Percentiles rank a stretch among this genome's conserved stretches.
Conservation (phyloP, 1,140 invertebrate genomes). For the Drosophila hydei region DNA sequence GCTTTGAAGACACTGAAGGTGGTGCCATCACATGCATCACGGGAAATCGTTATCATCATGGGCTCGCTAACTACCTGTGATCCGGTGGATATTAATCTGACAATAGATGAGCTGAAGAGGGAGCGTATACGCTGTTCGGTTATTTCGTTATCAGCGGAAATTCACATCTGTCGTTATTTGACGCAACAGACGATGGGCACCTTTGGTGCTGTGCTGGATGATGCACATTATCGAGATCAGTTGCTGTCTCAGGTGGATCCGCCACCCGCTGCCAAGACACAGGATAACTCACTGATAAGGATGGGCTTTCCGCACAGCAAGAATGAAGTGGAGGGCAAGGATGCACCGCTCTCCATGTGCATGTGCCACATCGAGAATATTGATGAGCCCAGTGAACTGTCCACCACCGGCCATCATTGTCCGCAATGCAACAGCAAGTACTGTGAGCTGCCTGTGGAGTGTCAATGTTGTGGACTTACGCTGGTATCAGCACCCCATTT, state of each 20-base stretch:
- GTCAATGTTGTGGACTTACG: conserved; percentile 96
- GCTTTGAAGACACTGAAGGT: conserved; percentile 93
- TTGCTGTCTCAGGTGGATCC: conserved; percentile 92
- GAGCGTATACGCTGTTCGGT: conserved; percentile 95
- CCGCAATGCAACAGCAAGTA: conserved; percentile 98
- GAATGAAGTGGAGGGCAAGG: conserved; percentile 85
- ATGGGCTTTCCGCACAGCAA: conserved; percentile 94
- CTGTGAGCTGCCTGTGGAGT: conserved; percentile 98
- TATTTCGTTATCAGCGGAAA: conserved; percentile 97
- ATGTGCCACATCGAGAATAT: conserved; percentile 94
- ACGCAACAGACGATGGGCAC: conserved; percentile 89
- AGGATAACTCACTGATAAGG: conserved; percentile 94
- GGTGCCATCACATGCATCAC: conserved; percentile 95
- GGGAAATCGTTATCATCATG: conserved; percentile 95
- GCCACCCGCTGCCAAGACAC: conserved; percentile 91
- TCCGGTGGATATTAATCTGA: conserved; percentile 95
- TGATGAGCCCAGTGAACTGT: conserved; percentile 87
- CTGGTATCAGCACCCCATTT: conserved; percentile 99
- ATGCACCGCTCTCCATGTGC: conserved; percentile 90
- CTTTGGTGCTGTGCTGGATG: conserved; percentile 89
- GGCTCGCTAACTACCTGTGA: conserved; percentile 98
- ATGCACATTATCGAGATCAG: conserved; percentile 94
- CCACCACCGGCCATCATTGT: conserved; percentile 94
- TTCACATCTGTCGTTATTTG: conserved; percentile 94
- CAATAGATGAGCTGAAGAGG: conserved; percentile 89